These are phyloP conservation scores for Aphodius granarius DNA, from an alignment of 2,888 invertebrate species.

Conservation along the genomic window DNA sequence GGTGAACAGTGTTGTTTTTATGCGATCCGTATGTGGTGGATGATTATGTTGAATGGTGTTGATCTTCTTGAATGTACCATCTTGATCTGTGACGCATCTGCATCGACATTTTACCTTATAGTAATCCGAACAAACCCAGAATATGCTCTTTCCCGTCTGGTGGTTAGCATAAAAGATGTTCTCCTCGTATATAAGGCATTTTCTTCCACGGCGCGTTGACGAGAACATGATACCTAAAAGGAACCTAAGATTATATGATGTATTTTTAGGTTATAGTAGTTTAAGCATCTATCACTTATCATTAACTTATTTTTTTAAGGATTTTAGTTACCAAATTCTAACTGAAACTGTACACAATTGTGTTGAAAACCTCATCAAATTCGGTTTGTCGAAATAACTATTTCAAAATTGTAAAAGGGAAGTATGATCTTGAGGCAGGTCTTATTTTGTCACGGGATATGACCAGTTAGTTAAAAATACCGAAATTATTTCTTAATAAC, in stretches of 20 bases:
- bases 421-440: too few species aligned
- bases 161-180: slow-evolving; percentile 42
- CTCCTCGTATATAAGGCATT: slow-evolving; percentile 40
- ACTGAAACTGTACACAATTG: too few species aligned
- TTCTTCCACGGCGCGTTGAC: slow-evolving; percentile 39
- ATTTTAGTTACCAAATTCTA: too few species aligned
- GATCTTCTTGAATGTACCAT: slow-evolving; percentile 33
- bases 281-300: too few species aligned
- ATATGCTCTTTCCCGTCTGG: slow-evolving; percentile 34
- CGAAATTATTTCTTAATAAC: too few species aligned
- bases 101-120: slow-evolving; percentile 42
- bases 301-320: too few species aligned
- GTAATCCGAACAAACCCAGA: slow-evolving; percentile 44
- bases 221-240: slow-evolving; percentile 27
- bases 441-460: too few species aligned
- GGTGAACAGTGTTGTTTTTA: slow-evolving; percentile 10
- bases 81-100: slow-evolving; percentile 37
- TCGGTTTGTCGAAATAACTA: too few species aligned
- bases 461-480: too few species aligned
- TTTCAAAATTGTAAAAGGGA: too few species aligned
- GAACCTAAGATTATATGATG: slow-evolving; percentile 11
- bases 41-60: slow-evolving; percentile 37
- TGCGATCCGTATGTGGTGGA: slow-evolving; percentile 36
- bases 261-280: too few species aligned
- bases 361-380: too few species aligned